Percentiles rank a stretch among this genome's conserved stretches.
These are phyloP conservation scores for Amazona guildingii DNA, from an alignment of 2,113 vertebrate genomes.

Conservation along the genomic window DNA sequence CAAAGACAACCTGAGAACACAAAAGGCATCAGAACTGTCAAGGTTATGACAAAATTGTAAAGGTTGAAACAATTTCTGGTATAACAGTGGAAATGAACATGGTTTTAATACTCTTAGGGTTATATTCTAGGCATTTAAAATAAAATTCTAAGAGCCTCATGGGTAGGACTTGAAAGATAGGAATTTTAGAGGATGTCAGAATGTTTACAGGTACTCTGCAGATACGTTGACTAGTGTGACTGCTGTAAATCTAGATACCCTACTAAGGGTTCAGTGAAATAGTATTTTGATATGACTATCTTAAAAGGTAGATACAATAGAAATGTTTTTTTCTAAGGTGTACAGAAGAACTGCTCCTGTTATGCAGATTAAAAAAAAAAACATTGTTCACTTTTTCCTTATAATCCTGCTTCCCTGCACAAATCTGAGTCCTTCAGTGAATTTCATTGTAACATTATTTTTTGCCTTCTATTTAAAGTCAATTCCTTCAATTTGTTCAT, in stretches of 20 bases:
- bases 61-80: not conserved
- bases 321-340: not conserved
- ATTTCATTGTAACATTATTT: not conserved
- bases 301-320: not conserved
- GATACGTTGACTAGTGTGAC: not conserved
- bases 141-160: not conserved
- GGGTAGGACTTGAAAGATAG: not conserved
- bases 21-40: not conserved
- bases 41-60: not conserved
- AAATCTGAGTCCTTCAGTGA: not conserved
- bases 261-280: not conserved
- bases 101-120: not conserved
- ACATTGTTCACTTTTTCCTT: not conserved
- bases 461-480: constrained; percentile 20
- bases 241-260: not conserved
- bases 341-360: not conserved
- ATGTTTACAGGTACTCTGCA: not conserved
- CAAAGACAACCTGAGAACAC: not conserved
- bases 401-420: not conserved
- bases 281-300: not conserved
- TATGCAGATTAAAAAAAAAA: not conserved
- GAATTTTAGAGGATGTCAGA: not conserved
- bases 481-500: constrained; percentile 34
- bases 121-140: not conserved
- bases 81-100: not conserved